Evolutionary conservation across 2,888 invertebrate species (phyloP), one percentile per base, ranked within the genome.

Genomic region (Meiosimyza platycephala): DNA sequence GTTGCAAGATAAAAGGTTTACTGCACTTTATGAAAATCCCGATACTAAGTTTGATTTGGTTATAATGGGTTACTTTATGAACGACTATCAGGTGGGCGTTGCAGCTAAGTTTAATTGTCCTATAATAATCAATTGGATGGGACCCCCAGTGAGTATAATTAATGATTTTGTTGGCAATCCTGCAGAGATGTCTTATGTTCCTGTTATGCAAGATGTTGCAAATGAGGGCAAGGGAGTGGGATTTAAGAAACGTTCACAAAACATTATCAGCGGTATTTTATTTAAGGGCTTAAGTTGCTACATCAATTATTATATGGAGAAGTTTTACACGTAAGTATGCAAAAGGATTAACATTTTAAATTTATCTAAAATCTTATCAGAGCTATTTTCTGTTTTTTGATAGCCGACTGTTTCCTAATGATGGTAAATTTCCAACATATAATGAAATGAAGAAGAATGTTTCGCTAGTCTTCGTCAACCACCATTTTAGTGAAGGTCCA

Each of bases 11-110:
- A 59, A 77, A 7, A 79, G 81, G 1, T 86, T 86, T 68, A 82
- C 78, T 1, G 77, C 77, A 6, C 78, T 85, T 5, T 83, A 86
- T 59, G 79, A 80, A 5, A 81, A 84, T 71, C 77, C 81, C 6
- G 81, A 77, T 62, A 84, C 81, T 57, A 83, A 85, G 48, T 88
- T 85, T 50, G 86, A 86, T 76, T 78, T 85, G 40, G 81, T 86
- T 6, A 72, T 86, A n/a, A 40, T 82, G 12, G 88, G 86, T 0
- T 84, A 80, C 76, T 85, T 86, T 69, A 79, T 86, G 62, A 86
- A 85, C 69, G 76, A 77, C 6, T 84, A 82, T 52, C 81, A 83
- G 72, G 73, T 84, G 11, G 84, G 83, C 0, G 71, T 85, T 1
- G 84, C 83, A 1, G 80, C 82, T 0, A 79, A 76, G 48, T 85